Conservation (phyloP, 2,888 invertebrate species). For the Drosophila emarginata region DNA sequence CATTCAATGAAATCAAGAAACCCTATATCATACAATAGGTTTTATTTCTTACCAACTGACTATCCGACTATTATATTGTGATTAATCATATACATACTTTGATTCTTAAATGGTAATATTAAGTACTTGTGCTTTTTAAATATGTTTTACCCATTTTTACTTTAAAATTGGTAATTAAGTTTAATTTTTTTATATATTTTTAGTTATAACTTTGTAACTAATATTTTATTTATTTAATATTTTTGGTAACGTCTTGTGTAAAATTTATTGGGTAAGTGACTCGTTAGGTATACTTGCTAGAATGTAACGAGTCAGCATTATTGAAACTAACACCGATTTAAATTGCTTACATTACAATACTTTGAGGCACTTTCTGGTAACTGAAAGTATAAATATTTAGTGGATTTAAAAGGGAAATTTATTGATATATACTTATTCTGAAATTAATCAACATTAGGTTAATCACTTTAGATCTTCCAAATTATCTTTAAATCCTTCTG, state of each 20-base stretch:
- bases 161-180: slow-evolving; percentile 62
- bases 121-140: slow-evolving; percentile 33
- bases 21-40: slow-evolving; percentile 10
- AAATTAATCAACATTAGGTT: too few species aligned
- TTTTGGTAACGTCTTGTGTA: background rate
- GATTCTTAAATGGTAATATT: background rate
- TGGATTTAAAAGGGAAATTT: too few species aligned
- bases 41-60: background rate
- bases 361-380: too few species aligned
- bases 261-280: background rate
- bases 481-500: too few species aligned
- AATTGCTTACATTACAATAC: background rate
- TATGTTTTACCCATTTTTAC: slow-evolving; percentile 50
- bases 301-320: background rate
- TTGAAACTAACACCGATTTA: too few species aligned
- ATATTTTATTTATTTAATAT: slow-evolving; percentile 32
- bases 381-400: too few species aligned
- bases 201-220: slow-evolving; percentile 63
- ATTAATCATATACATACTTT: background rate
- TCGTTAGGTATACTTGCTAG: background rate
- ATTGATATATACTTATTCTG: too few species aligned
- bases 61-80: background rate
- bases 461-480: too few species aligned
- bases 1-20: background rate
- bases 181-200: slow-evolving; percentile 40